phyloP scores from a whole-genome alignment of 2,888 invertebrate genomes.

The Steinernema scapterisci region DNA sequence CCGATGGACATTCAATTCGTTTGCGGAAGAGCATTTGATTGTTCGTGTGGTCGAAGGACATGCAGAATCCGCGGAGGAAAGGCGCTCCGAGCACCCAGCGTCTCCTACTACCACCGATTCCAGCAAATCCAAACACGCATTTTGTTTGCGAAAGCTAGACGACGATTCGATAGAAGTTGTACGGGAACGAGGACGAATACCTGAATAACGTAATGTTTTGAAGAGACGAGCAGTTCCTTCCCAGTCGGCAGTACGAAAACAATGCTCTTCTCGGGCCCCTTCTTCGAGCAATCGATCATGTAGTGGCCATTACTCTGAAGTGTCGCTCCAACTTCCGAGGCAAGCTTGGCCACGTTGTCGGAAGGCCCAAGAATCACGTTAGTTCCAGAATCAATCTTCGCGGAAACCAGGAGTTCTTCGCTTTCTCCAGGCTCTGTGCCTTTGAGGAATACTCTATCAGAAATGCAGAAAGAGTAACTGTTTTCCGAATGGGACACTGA shows the following conservation, averaged over 20 bases:
- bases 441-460: neutral
- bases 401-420: neutral
- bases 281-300: neutral
- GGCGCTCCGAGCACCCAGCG: neutral
- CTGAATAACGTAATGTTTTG: neutral
- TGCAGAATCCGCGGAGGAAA: neutral
- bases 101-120: neutral
- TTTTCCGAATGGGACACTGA: neutral
- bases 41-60: neutral
- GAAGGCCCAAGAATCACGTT: neutral
- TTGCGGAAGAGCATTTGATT: neutral
- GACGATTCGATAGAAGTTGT: neutral
- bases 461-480: neutral
- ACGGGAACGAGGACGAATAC: neutral
- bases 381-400: neutral
- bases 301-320: neutral
- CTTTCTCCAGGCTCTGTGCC: neutral
- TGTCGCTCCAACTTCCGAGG: neutral
- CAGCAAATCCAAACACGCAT: neutral
- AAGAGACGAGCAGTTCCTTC: neutral
- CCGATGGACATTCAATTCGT: neutral
- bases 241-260: neutral
- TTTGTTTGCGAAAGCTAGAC: neutral
- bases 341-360: neutral
- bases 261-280: neutral